phyloP scores from a whole-genome alignment of 2,797 vertebrate species.

The Fringilla coelebs region DNA sequence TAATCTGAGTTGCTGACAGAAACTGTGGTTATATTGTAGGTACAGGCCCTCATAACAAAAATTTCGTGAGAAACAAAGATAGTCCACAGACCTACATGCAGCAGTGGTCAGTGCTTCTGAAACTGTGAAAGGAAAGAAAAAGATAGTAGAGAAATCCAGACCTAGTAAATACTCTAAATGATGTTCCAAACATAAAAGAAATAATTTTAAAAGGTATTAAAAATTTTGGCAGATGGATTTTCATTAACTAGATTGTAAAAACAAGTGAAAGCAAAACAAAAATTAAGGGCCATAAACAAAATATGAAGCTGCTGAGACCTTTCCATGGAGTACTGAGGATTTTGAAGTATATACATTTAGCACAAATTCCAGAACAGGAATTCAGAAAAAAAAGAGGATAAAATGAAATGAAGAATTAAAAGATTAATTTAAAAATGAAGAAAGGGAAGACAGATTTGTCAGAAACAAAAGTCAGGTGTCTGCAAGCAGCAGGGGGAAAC shows the following conservation, averaged over 20 bases:
- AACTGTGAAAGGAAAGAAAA: background rate
- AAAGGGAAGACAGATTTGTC: background rate
- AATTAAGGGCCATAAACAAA: background rate
- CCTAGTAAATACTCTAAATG: background rate
- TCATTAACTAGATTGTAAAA: slow-evolving; percentile 27
- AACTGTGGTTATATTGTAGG: background rate
- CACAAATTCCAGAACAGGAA: background rate
- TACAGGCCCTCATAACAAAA: background rate
- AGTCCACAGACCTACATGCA: background rate
- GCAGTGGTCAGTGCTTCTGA: background rate
- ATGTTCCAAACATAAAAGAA: background rate
- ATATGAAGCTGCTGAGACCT: background rate
- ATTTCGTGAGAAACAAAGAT: background rate
- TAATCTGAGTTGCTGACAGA: background rate
- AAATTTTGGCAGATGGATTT: background rate
- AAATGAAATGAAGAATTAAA: background rate
- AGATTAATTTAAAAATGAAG: slow-evolving; percentile 28
- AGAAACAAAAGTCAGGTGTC: background rate
- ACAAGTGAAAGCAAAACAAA: slow-evolving; percentile 1
- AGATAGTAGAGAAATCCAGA: background rate
- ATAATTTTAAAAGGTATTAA: background rate
- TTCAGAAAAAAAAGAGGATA: background rate
- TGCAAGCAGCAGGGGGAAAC: background rate
- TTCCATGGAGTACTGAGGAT: background rate
- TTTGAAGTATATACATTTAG: slow-evolving; percentile 23